These are phyloP conservation scores for Euzophera pinguis DNA, from an alignment of 2,888 invertebrate species.

Conservation along the genomic window DNA sequence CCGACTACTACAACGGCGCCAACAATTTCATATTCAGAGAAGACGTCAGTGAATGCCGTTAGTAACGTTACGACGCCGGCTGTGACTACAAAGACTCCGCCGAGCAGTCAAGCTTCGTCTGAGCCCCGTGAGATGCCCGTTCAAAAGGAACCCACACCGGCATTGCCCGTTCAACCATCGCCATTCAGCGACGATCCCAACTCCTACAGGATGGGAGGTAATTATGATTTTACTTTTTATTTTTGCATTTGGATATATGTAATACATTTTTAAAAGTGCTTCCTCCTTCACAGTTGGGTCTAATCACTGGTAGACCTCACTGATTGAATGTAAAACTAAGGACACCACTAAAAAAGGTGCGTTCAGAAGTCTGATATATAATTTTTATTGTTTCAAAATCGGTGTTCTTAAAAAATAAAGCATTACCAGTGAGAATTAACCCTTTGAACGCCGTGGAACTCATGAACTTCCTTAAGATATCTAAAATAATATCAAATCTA, in stretches of 20 bases:
- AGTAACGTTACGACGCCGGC: conserved; percentile 36
- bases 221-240: conserved; percentile 31
- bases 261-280: neutral
- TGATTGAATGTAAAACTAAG: neutral
- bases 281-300: conserved; percentile 6
- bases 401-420: no score
- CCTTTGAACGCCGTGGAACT: no score
- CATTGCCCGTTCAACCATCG: conserved; percentile 61
- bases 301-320: conserved; percentile 8
- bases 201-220: conserved; percentile 86
- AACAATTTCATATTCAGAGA: conserved; percentile 55
- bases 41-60: conserved; percentile 56
- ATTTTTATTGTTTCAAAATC: neutral
- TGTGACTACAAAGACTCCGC: conserved; percentile 30
- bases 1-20: conserved; percentile 27
- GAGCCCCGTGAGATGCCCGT: conserved; percentile 39
- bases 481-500: no score
- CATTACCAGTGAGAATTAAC: no score
- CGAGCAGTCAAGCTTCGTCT: conserved; percentile 26
- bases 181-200: conserved; percentile 83
- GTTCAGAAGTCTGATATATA: neutral
- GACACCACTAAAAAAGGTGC: conserved; percentile 8
- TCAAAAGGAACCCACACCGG: conserved; percentile 51
- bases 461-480: no score
- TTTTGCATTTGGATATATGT: neutral